Conservation (phyloP, 2,888 invertebrate genomes). For the Drosophila merina region DNA sequence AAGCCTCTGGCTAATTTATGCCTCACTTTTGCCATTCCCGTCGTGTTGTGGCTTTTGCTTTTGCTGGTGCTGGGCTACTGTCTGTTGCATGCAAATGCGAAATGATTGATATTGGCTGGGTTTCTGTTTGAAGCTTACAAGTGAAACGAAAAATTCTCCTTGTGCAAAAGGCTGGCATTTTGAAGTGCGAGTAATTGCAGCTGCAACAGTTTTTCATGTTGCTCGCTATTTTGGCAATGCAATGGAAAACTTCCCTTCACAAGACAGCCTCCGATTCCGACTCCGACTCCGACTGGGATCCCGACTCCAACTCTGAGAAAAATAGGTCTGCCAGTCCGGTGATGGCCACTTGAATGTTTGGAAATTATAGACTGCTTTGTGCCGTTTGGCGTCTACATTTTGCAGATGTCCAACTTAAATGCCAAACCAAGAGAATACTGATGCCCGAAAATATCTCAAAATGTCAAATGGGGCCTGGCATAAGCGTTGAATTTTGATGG, state of each 20-base stretch:
- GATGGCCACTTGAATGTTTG: slow-evolving; percentile 72
- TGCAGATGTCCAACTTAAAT: slow-evolving; percentile 67
- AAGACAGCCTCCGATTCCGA: slow-evolving; percentile 33
- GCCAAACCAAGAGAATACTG: slow-evolving; percentile 38
- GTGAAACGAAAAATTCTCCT: slow-evolving; percentile 67
- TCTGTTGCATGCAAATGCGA: slow-evolving; percentile 60
- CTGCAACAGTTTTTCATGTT: slow-evolving; percentile 78
- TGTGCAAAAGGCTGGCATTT: slow-evolving; percentile 75
- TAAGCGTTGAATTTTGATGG: background rate
- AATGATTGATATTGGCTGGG: slow-evolving; percentile 76
- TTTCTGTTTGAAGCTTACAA: slow-evolving; percentile 41
- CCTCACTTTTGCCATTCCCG: slow-evolving; percentile 55
- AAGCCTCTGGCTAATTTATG: slow-evolving; percentile 68
- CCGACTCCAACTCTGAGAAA: slow-evolving; percentile 43
- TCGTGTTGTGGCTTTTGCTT: slow-evolving; percentile 12
- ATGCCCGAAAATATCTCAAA: slow-evolving; percentile 18
- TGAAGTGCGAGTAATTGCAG: slow-evolving; percentile 79
- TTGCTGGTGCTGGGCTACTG: slow-evolving; percentile 30
- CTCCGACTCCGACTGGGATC: background rate
- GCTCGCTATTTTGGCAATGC: slow-evolving; percentile 67
- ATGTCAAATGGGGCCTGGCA: slow-evolving; percentile 17
- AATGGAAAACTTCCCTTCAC: slow-evolving; percentile 67
- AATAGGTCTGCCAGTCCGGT: slow-evolving; percentile 64
- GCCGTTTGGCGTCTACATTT: slow-evolving; percentile 1
- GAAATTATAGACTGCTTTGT: slow-evolving; percentile 63